Conservation (phyloP, 2,888 invertebrate species). For the Caenorhabditis sulstoni region DNA sequence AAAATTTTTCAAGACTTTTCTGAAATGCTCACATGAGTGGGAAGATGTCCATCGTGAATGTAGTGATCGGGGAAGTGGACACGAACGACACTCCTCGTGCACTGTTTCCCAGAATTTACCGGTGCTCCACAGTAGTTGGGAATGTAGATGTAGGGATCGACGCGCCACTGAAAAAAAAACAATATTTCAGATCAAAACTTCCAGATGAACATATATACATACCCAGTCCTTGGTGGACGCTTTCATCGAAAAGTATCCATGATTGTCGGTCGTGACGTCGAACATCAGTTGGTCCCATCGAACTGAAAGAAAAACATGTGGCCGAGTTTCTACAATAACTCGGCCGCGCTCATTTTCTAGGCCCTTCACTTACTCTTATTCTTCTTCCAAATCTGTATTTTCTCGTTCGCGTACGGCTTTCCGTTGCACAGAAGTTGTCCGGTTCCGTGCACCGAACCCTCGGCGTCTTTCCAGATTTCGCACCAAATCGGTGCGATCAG, state of each 20-base stretch:
- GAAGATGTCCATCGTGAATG: background rate
- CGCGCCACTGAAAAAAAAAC: background rate
- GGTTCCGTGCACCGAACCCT: background rate
- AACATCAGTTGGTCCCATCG: background rate
- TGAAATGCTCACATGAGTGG: background rate
- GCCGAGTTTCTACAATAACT: background rate
- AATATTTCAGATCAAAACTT: too few species aligned
- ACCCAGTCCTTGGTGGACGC: background rate
- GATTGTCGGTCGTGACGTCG: background rate
- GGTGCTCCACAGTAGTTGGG: background rate
- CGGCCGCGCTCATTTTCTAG: background rate
- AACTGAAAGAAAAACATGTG: background rate
- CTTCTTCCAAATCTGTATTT: background rate
- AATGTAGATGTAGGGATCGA: background rate
- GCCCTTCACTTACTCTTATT: background rate
- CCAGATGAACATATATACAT: too few species aligned
- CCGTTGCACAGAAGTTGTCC: conserved; percentile 1
- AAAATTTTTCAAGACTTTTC: conserved; percentile 3
- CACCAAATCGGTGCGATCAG: too few species aligned
- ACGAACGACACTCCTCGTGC: background rate
- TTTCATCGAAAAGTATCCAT: conserved; percentile 9
- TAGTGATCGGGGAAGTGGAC: background rate
- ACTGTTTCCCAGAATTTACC: background rate
- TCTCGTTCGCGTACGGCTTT: background rate
- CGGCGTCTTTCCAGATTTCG: too few species aligned